A percentile compares a stretch with the other conserved stretches of the same genome.
Conservation (phyloP, 2,113 vertebrate species). For the Eublepharis macularius region DNA sequence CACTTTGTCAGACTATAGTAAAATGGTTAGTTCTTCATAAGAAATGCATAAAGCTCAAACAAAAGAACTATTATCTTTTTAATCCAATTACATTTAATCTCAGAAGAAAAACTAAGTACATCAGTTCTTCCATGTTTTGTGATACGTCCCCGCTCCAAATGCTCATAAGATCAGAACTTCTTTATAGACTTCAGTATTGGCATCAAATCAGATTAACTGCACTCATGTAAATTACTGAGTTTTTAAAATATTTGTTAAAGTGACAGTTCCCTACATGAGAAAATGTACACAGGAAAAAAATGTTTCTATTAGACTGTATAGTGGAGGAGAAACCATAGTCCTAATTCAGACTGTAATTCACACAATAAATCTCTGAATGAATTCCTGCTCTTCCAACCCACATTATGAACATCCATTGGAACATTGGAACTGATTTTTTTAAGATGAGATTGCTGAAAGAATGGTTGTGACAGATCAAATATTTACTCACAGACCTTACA, state of each 20-base stretch:
- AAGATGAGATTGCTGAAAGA: no score
- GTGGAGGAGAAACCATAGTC: neutral
- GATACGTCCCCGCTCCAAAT: conserved; percentile 65
- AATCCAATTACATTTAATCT: conserved; percentile 82
- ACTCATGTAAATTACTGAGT: conserved; percentile 16
- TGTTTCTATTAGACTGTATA: neutral
- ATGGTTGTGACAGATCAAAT: no score
- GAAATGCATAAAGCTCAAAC: conserved; percentile 80
- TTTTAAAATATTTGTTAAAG: neutral
- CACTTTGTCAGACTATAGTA: conserved; percentile 75
- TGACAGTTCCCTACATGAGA: neutral
- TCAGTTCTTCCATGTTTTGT: conserved; percentile 65
- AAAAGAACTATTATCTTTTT: conserved; percentile 80
- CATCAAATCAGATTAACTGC: conserved; percentile 32
- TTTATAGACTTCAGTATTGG: conserved; percentile 51
- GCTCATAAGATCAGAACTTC: conserved; percentile 55
- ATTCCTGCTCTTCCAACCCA: no score
- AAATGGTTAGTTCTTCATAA: conserved; percentile 79
- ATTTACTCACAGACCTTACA: no score
- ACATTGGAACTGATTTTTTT: no score
- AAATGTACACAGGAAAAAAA: neutral
- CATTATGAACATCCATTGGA: no score
- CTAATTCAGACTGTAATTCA: neutral
- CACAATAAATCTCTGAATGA: neutral
- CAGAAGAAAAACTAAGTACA: conserved; percentile 75